Percentiles rank a stretch among this genome's conserved stretches.
Evolutionary conservation across 2,113 vertebrate genomes (phyloP).

Genomic region (Blennius ocellaris): DNA sequence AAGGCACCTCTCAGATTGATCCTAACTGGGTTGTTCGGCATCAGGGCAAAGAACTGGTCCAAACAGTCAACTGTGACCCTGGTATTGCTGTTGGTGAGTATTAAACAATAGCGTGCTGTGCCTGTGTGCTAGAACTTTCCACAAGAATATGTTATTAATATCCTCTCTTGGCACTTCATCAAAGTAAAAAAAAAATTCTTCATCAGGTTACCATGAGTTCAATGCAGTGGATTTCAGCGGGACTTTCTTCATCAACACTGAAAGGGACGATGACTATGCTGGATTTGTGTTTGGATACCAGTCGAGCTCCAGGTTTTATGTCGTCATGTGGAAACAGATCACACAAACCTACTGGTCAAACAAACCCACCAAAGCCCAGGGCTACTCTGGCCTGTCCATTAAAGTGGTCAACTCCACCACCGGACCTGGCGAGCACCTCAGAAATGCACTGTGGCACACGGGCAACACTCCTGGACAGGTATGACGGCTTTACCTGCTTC

Average conservation of each 20-base stretch:
- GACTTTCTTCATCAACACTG: conserved; percentile 99
- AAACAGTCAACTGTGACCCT: conserved; percentile 99
- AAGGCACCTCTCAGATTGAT: conserved; percentile 98
- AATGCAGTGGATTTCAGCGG: conserved; percentile 98
- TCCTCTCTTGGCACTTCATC: background rate
- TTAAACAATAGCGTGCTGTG: background rate
- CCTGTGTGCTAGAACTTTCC: background rate
- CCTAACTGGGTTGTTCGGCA: conserved; percentile 99
- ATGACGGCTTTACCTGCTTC: conserved; percentile 6
- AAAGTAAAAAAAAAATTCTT: conserved; percentile 24
- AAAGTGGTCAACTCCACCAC: conserved; percentile 99
- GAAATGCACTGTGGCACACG: conserved; percentile 98
- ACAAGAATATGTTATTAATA: background rate
- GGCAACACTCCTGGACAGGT: conserved; percentile 97
- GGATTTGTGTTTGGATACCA: conserved; percentile 99
- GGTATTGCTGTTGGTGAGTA: conserved; percentile 94
- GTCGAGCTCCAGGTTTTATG: conserved; percentile 98
- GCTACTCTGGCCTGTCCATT: conserved; percentile 96
- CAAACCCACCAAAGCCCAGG: conserved; percentile 95
- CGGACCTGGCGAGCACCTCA: conserved; percentile 96
- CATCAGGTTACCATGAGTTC: conserved; percentile 94
- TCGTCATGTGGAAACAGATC: conserved; percentile 99
- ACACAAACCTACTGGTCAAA: conserved; percentile 98
- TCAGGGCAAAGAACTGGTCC: conserved; percentile 98
- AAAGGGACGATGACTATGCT: conserved; percentile 97